Percentiles rank a stretch among this genome's conserved stretches.
Evolutionary conservation across 2,797 vertebrate genomes (phyloP).

Genomic region (Podargus strigoides): DNA sequence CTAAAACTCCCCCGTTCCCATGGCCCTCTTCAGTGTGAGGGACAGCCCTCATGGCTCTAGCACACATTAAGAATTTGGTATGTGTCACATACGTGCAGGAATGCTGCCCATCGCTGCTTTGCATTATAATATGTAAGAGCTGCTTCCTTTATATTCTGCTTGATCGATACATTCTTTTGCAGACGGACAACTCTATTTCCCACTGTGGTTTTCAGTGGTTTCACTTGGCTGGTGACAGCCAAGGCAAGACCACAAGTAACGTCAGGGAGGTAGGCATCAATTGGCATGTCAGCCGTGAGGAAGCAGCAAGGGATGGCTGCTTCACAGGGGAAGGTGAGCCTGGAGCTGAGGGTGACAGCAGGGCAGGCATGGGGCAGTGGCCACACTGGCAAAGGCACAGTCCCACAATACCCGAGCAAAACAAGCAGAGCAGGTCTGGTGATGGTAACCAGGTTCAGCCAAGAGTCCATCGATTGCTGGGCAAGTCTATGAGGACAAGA

Average conservation of each 20-base stretch:
- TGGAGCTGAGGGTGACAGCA: not conserved
- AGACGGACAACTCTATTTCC: not conserved
- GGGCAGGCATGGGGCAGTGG: not conserved
- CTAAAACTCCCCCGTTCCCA: not conserved
- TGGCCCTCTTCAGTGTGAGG: not conserved
- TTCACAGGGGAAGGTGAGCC: not conserved
- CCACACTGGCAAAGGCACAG: not conserved
- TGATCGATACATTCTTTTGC: not conserved
- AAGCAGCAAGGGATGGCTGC: not conserved
- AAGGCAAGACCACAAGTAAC: not conserved
- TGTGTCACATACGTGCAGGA: not conserved
- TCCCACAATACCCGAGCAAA: fast-evolving
- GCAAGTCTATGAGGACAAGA: fast-evolving
- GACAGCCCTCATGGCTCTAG: not conserved
- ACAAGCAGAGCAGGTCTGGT: not conserved
- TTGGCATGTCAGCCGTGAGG: not conserved
- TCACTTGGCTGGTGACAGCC: not conserved
- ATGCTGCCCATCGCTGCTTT: not conserved
- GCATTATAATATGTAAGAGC: not conserved
- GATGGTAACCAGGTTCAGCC: not conserved
- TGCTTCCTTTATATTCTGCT: not conserved
- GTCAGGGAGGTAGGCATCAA: not conserved
- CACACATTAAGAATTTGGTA: not conserved
- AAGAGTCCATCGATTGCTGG: not conserved
- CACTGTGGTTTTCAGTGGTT: not conserved